Percentiles rank a stretch among this genome's conserved stretches.
Conservation (phyloP, 2,888 invertebrate genomes). For the Epsilonema sp. region DNA sequence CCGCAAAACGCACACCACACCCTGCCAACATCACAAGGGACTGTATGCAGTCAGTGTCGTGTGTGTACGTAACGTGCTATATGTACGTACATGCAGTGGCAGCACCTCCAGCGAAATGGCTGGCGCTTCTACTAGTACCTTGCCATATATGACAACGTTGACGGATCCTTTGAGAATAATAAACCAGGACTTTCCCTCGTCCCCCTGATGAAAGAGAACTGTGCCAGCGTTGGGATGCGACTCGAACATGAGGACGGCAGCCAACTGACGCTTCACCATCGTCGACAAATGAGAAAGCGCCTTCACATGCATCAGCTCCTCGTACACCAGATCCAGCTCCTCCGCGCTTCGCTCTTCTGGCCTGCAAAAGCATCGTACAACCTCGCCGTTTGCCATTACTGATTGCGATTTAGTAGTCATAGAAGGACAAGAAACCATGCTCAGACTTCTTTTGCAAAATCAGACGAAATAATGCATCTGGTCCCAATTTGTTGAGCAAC, state of each 20-base stretch:
- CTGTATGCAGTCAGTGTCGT: conserved; percentile 1
- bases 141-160: conserved; percentile 61
- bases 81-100: too few species aligned
- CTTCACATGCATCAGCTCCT: conserved; percentile 58
- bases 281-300: conserved; percentile 58
- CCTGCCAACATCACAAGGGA: too few species aligned
- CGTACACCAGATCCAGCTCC: conserved; percentile 59
- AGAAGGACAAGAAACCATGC: too few species aligned
- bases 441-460: conserved; percentile 59
- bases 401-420: too few species aligned
- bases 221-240: conserved; percentile 54
- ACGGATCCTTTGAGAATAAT: conserved; percentile 60
- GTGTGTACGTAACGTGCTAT: too few species aligned
- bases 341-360: conserved; percentile 53
- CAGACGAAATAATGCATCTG: conserved; percentile 57
- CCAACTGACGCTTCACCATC: conserved; percentile 56
- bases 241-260: conserved; percentile 57
- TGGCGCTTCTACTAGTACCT: too few species aligned
- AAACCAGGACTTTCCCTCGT: conserved; percentile 64
- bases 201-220: conserved; percentile 41
- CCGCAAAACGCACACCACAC: conserved; percentile 54
- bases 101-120: not conserved
- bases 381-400: too few species aligned
- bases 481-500: conserved; percentile 48
- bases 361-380: too few species aligned